Conservation (phyloP, 1,140 invertebrate species). For the Aethina tumida region DNA sequence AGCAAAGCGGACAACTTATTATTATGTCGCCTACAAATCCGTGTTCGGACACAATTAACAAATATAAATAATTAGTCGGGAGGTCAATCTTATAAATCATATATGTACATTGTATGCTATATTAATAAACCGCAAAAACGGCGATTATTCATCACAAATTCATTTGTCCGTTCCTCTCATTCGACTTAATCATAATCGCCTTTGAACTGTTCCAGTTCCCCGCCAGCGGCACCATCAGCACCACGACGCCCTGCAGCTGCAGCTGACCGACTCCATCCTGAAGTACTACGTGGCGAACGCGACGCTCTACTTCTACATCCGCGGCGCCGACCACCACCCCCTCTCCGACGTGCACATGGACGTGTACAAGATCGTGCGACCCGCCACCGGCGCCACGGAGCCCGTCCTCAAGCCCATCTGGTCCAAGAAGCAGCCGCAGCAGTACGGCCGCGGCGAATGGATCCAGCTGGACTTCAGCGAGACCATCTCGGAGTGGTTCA, state of each 20-base stretch:
- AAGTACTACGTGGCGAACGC: slow-evolving; percentile 39
- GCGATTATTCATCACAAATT: not conserved
- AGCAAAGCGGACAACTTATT: too few species aligned
- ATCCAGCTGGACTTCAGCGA: slow-evolving; percentile 62
- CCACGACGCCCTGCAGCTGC: slow-evolving; percentile 40
- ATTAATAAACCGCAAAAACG: not conserved
- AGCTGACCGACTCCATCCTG: slow-evolving; percentile 39
- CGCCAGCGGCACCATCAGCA: slow-evolving; percentile 34
- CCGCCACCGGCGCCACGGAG: slow-evolving; percentile 21
- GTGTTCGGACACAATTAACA: not conserved
- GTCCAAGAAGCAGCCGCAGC: slow-evolving; percentile 23
- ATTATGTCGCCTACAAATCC: not conserved
- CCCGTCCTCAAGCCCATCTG: slow-evolving; percentile 19
- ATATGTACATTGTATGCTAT: not conserved
- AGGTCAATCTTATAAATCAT: not conserved
- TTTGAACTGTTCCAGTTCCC: slow-evolving; percentile 37
- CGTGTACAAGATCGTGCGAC: slow-evolving; percentile 29
- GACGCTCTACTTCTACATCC: slow-evolving; percentile 40
- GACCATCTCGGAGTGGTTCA: slow-evolving; percentile 67
- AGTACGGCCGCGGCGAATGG: slow-evolving; percentile 51
- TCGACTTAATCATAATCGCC: slow-evolving; percentile 2
- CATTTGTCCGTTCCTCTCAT: slow-evolving; percentile 2
- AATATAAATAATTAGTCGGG: not conserved
- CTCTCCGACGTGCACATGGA: slow-evolving; percentile 23
- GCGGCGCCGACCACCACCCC: slow-evolving; percentile 23